Evolutionary conservation across 2,888 invertebrate genomes (phyloP).

Genomic region (Yponomeuta malinellus): DNA sequence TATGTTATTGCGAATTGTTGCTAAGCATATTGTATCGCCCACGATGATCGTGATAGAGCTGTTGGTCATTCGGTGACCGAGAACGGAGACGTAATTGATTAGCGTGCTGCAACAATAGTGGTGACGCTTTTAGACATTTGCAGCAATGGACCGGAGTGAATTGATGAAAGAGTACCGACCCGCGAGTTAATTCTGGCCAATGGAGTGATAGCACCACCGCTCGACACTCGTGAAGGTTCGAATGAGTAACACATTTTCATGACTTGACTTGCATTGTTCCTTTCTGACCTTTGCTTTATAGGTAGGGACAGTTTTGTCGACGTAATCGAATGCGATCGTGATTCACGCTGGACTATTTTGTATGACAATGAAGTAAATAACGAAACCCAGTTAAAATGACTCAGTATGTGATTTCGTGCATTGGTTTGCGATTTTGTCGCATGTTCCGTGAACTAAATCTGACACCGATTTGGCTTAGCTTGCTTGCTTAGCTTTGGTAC

Average conservation of each 20-base stretch:
- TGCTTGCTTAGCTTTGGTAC: not conserved
- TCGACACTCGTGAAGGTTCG: not conserved
- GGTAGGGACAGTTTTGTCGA: slow-evolving; percentile 43
- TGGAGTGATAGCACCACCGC: not conserved
- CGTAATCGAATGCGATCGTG: slow-evolving; percentile 32
- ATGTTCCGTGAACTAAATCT: too few species aligned
- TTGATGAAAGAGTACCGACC: slow-evolving; percentile 2
- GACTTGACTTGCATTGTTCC: slow-evolving; percentile 43
- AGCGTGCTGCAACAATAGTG: not conserved
- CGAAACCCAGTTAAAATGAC: slow-evolving; percentile 11
- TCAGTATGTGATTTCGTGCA: slow-evolving; percentile 1
- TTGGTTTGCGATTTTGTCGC: not conserved
- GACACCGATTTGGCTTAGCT: not conserved
- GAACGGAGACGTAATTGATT: slow-evolving; percentile 1
- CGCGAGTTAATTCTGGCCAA: not conserved
- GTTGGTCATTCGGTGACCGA: slow-evolving; percentile 4
- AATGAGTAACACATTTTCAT: slow-evolving; percentile 60
- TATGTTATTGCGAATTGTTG: not conserved
- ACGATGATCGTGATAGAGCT: slow-evolving; percentile 20
- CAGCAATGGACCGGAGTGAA: not conserved
- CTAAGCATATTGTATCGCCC: slow-evolving; percentile 1
- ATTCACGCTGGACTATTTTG: slow-evolving; percentile 36
- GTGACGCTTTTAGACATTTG: not conserved
- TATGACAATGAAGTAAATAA: slow-evolving; percentile 9
- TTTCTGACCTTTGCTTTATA: slow-evolving; percentile 56